A percentile compares a stretch with the other conserved stretches of the same genome.
phyloP scores from a whole-genome alignment of 2,888 invertebrate genomes.

The Nephrotoma guestfalica region DNA sequence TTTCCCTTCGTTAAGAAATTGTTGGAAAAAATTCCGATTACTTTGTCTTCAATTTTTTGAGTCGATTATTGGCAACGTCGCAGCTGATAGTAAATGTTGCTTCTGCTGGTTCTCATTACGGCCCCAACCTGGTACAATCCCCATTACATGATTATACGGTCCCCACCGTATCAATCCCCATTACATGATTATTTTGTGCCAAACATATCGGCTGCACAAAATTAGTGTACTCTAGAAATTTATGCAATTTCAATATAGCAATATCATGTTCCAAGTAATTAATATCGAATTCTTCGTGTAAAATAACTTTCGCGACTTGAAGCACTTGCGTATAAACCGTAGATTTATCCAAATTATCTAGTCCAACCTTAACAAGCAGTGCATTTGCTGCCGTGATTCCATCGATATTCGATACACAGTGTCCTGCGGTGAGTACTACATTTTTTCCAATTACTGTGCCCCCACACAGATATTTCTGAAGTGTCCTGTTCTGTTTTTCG shows the following conservation, averaged over 20 bases:
- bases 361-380: neutral
- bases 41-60: neutral
- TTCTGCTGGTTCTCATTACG: neutral
- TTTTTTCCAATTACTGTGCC: neutral
- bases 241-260: neutral
- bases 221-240: neutral
- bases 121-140: neutral
- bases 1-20: neutral
- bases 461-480: neutral
- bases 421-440: neutral
- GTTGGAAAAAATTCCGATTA: neutral
- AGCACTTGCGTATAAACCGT: neutral
- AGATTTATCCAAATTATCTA: neutral
- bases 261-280: neutral
- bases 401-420: neutral
- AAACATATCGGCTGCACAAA: neutral
- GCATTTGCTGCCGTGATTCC: neutral
- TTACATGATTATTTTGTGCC: too few species aligned
- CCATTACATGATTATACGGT: neutral
- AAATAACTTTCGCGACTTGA: neutral
- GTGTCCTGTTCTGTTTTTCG: neutral
- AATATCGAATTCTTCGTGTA: neutral
- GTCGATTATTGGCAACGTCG: neutral
- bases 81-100: neutral
- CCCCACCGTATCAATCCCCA: too few species aligned